phyloP scores from a whole-genome alignment of 2,113 vertebrate genomes.

The Diadophis punctatus region DNA sequence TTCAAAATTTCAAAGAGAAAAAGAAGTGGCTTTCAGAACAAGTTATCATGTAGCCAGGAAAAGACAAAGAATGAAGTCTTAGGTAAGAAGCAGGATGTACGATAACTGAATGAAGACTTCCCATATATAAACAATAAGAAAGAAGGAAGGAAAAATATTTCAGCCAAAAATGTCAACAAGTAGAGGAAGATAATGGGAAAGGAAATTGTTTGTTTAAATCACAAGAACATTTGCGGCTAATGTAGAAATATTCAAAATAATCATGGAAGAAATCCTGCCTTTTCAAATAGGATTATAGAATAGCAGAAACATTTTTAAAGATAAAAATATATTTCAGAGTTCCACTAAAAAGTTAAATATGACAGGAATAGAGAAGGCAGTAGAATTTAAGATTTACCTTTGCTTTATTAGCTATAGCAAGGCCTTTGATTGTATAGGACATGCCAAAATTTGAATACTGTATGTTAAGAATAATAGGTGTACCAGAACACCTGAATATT shows the following conservation, averaged over 20 bases:
- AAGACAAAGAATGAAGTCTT: not conserved
- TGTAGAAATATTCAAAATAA: not conserved
- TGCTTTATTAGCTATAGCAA: not conserved
- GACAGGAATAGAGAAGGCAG: not conserved
- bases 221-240: not conserved
- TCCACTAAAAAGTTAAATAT: not conserved
- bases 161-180: not conserved
- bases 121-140: not conserved
- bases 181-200: not conserved
- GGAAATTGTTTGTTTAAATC: not conserved
- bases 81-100: not conserved
- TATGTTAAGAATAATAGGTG: not conserved
- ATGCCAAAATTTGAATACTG: not conserved
- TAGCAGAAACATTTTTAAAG: not conserved
- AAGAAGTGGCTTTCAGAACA: not conserved
- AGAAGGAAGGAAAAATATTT: not conserved
- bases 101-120: not conserved
- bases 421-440: not conserved
- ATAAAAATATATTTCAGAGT: not conserved
- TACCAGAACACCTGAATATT: not conserved
- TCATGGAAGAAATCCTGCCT: not conserved
- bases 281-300: not conserved
- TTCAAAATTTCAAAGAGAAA: not conserved
- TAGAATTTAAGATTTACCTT: not conserved
- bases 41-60: not conserved